phyloP scores from a whole-genome alignment of 2,888 invertebrate genomes.

The Apotomis capreana region DNA sequence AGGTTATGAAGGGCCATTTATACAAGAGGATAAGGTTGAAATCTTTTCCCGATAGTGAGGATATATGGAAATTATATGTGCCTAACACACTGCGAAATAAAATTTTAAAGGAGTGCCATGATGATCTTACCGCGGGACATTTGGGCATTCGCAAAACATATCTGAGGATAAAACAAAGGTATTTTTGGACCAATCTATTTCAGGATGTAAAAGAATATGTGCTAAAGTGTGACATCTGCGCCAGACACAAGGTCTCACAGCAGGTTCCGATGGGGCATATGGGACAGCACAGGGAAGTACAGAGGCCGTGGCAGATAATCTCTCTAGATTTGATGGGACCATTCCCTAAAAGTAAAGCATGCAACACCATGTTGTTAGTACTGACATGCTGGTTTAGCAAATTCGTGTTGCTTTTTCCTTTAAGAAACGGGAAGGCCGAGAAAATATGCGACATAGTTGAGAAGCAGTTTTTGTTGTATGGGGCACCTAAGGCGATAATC shows the following conservation, averaged over 20 bases:
- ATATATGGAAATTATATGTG: neutral
- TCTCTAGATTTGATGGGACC: conserved; percentile 6
- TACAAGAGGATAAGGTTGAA: conserved; percentile 1
- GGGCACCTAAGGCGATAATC: no score
- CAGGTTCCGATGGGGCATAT: neutral
- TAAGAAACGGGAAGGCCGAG: conserved; percentile 34
- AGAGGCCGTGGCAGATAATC: neutral
- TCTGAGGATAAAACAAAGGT: neutral
- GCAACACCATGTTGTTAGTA: conserved; percentile 6
- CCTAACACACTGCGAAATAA: neutral
- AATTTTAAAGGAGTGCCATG: neutral
- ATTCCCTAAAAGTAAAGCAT: neutral
- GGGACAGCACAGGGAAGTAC: conserved; percentile 1
- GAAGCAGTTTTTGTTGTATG: no score
- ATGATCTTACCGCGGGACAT: neutral
- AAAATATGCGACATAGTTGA: no score
- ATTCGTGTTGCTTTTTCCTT: conserved; percentile 1
- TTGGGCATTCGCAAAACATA: conserved; percentile 3
- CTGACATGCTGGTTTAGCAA: conserved; percentile 22
- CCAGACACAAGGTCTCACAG: neutral
- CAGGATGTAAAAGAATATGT: conserved; percentile 3
- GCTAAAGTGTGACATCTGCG: neutral
- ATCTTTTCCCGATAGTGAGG: neutral
- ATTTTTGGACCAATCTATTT: neutral
- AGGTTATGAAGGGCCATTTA: neutral